Base-by-base conservation (phyloP, 2,113 vertebrate genomes). In the Oreocharis arfaki region DNA sequence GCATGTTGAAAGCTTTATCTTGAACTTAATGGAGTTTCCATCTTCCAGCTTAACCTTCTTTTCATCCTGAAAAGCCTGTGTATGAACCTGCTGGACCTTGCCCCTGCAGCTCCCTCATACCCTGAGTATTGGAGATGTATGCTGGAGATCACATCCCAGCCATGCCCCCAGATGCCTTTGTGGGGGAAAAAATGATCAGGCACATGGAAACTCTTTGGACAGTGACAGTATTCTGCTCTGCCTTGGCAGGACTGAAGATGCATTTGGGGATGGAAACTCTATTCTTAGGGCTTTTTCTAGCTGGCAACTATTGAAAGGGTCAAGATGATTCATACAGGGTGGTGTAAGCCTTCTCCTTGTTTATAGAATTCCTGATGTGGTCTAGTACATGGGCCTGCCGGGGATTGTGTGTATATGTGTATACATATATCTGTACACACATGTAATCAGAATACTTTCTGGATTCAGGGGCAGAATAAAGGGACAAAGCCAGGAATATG, bases 391-490 rank as follows among this genome's bases (percentile, higher is more conserved):
- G 7, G 24, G 19, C 10, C 44, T 82, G 59, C 49, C 67, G 70
- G 39, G 37, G 50, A 42, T 47, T 52, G 28, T 4, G 1, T 22
- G 15, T 50, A 3, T 11, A 9, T 6, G 10, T 19, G 12, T 27
- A 0, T 11, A 27, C 3, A 22, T 41, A 5, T 10, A n/a, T 23
- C 9, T 41, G 2, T 8, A 21, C 3, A 33, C 4, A 37, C 2
- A 3, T 4, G 33, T 22, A 39, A 60, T 60, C 21, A 24, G 41
- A 27, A 30, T 20, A 14, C 4, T 21, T 32, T 39, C 35, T 55
- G 42, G n/a, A 53, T 69, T 77, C 11, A 15, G 52, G 28, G 19
- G n/a, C 37, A 46, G 61, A 68, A 56, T 5, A 52, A 57, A 84
- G 32, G 22, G 50, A 17, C 37, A 39, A 84, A 67, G 28, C 22